Percentiles rank a stretch among this genome's conserved stretches.
These are phyloP conservation scores for Gallirallus australis DNA, from an alignment of 2,797 vertebrate species.

Conservation along the genomic window DNA sequence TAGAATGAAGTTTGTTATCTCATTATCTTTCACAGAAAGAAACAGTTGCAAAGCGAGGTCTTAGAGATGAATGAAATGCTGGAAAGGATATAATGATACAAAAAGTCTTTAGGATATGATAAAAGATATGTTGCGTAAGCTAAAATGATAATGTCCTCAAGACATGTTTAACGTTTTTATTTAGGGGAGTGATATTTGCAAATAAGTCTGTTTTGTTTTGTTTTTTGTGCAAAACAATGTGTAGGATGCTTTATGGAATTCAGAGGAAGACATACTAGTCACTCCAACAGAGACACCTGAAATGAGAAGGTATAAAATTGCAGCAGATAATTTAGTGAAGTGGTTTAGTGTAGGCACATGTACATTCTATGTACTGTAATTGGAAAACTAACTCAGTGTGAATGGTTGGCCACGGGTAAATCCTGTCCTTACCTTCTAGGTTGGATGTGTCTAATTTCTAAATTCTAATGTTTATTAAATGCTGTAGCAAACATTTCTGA, in stretches of 20 bases:
- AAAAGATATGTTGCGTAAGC: neutral
- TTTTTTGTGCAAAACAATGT: neutral
- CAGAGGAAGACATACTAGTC: neutral
- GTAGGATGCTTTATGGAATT: neutral
- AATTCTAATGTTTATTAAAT: neutral
- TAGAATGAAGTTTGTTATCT: neutral
- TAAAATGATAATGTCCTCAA: neutral
- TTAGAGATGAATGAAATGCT: neutral
- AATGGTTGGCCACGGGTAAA: neutral
- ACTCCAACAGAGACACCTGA: neutral
- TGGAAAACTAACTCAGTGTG: neutral
- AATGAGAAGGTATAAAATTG: neutral
- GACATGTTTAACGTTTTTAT: neutral
- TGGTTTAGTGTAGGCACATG: neutral
- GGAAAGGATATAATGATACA: neutral
- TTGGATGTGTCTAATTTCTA: neutral
- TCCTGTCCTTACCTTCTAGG: neutral
- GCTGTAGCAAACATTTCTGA: neutral
- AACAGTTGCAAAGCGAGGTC: neutral
- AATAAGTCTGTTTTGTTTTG: neutral
- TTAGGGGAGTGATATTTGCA: conserved; percentile 5
- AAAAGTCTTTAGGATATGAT: neutral
- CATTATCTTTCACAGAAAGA: neutral
- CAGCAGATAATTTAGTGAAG: neutral
- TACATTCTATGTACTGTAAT: neutral